These are phyloP conservation scores for Danio kyathit DNA, from an alignment of 2,797 vertebrate species.

Conservation along the genomic window DNA sequence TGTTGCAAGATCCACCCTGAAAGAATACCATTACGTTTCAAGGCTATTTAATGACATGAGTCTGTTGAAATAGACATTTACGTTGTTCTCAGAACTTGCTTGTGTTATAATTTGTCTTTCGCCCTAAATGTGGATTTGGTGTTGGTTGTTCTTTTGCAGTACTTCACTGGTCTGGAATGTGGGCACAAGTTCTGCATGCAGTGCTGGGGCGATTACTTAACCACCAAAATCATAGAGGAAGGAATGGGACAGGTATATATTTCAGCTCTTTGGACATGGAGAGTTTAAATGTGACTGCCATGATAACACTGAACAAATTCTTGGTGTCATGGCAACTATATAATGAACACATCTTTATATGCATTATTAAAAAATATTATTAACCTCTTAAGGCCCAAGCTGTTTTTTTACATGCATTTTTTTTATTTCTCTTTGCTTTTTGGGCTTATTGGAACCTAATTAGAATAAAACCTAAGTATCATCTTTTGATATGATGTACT, in stretches of 20 bases:
- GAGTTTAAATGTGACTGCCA: not conserved
- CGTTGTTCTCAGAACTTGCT: not conserved
- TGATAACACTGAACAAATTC: not conserved
- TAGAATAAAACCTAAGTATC: too few species aligned
- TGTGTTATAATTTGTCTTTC: not conserved
- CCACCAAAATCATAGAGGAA: slow-evolving; percentile 99
- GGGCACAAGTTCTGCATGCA: slow-evolving; percentile 99
- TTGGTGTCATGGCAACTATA: not conserved
- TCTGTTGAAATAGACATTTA: not conserved
- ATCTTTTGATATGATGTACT: too few species aligned
- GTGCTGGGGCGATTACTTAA: slow-evolving; percentile 99
- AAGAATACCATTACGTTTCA: not conserved
- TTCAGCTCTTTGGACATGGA: not conserved
- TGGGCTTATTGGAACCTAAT: too few species aligned
- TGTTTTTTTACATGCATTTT: too few species aligned
- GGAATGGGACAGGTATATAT: slow-evolving; percentile 99
- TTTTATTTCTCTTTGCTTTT: too few species aligned
- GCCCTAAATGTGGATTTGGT: slow-evolving; percentile 22
- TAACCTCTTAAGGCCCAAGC: too few species aligned
- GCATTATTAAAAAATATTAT: not conserved
- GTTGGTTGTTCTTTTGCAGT: slow-evolving; percentile 76
- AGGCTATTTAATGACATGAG: not conserved
- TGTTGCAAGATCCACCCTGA: not conserved
- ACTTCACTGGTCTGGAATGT: slow-evolving; percentile 98
- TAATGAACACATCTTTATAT: not conserved